These are phyloP conservation scores for Xiphophorus maculatus DNA, from an alignment of 2,113 vertebrate species.

Conservation along the genomic window DNA sequence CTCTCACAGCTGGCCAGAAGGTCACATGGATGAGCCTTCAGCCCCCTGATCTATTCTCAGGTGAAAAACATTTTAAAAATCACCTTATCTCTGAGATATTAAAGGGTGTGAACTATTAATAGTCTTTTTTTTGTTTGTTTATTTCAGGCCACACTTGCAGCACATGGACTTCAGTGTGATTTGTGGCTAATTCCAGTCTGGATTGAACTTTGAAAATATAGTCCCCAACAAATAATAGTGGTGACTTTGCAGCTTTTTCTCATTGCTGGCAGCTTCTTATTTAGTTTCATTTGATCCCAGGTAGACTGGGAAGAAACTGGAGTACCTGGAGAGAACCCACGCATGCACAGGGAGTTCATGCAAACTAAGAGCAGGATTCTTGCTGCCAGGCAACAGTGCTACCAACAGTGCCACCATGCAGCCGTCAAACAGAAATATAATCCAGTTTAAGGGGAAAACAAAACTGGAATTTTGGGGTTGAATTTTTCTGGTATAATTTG, in stretches of 20 bases:
- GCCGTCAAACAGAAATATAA: too few relatives aligned
- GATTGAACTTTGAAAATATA: not conserved
- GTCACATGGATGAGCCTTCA: conserved; percentile 7
- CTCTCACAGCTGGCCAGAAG: conserved; percentile 21
- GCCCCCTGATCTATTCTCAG: not conserved
- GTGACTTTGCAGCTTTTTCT: not conserved
- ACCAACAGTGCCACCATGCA: too few relatives aligned
- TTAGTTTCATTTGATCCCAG: not conserved
- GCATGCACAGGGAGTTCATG: too few relatives aligned
- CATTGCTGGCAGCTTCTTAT: not conserved
- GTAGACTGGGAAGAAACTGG: too few relatives aligned
- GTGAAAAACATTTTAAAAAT: conserved; percentile 12
- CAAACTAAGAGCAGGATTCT: too few relatives aligned
- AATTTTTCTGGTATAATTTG: too few relatives aligned
- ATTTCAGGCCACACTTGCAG: not conserved
- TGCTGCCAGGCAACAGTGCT: too few relatives aligned
- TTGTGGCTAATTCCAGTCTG: not conserved
- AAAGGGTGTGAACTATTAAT: too few relatives aligned
- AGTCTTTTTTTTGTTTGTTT: not conserved
- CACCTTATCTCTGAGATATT: too few relatives aligned
- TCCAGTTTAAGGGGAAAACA: too few relatives aligned
- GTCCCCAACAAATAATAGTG: not conserved
- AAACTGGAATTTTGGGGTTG: too few relatives aligned
- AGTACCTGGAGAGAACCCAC: too few relatives aligned
- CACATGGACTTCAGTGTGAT: not conserved